These are phyloP conservation scores for Drosophila quinaria DNA, from an alignment of 2,888 invertebrate genomes.

Conservation along the genomic window DNA sequence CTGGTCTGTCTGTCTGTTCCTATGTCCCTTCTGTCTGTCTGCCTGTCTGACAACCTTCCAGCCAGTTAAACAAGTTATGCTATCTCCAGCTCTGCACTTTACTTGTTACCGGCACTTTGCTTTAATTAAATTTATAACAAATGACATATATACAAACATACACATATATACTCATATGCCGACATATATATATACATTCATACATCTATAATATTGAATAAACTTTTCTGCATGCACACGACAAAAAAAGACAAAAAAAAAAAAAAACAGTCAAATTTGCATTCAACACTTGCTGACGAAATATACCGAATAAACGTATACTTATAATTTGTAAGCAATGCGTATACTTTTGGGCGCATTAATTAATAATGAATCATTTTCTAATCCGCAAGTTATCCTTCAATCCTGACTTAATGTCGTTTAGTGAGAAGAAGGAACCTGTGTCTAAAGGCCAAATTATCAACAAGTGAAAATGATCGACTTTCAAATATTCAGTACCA, in stretches of 20 bases:
- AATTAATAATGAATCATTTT: slow-evolving; percentile 15
- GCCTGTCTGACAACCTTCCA: slow-evolving; percentile 30
- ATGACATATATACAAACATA: slow-evolving; percentile 55
- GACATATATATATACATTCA: neutral
- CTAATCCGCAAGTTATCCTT: slow-evolving; percentile 2
- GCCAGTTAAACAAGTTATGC: slow-evolving; percentile 57
- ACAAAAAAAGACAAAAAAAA: slow-evolving; percentile 5
- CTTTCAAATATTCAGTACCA: neutral
- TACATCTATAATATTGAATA: neutral
- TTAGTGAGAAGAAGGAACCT: neutral
- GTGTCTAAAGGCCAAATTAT: neutral
- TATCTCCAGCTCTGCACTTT: slow-evolving; percentile 43
- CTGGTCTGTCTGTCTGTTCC: neutral
- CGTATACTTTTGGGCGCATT: slow-evolving; percentile 8
- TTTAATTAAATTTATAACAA: slow-evolving; percentile 78
- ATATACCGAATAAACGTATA: neutral
- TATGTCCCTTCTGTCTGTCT: slow-evolving; percentile 8
- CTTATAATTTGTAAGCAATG: slow-evolving; percentile 8
- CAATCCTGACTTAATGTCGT: neutral
- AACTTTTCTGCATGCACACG: slow-evolving; percentile 34
- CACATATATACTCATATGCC: neutral
- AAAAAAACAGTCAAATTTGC: slow-evolving; percentile 31
- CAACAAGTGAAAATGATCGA: neutral
- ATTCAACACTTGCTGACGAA: slow-evolving; percentile 20
- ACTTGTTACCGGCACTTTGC: slow-evolving; percentile 74